Evolutionary conservation across 2,888 invertebrate species (phyloP).

Genomic region (Conistra vaccinii): DNA sequence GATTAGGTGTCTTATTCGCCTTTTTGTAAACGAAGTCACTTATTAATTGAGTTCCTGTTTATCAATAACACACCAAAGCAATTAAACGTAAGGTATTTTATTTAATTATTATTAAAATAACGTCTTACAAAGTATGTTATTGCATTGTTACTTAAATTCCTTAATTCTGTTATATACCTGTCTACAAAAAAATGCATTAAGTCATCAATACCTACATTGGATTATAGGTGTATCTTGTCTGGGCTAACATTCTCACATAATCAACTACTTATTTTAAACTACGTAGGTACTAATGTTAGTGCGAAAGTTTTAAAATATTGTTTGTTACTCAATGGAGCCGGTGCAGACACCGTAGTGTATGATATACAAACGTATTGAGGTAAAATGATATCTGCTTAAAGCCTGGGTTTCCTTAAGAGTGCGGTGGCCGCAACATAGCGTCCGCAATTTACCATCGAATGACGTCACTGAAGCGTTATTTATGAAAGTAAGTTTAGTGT

Average conservation of each 20-base stretch:
- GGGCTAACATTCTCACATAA: slow-evolving; percentile 1
- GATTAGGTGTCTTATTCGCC: slow-evolving; percentile 42
- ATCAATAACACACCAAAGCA: slow-evolving; percentile 77
- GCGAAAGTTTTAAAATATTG: slow-evolving; percentile 6
- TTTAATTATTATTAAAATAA: slow-evolving; percentile 67
- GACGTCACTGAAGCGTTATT: slow-evolving; percentile 1
- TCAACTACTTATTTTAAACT: slow-evolving; percentile 4
- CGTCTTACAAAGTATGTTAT: slow-evolving; percentile 61
- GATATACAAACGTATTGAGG: slow-evolving; percentile 7
- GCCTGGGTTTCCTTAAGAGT: neutral
- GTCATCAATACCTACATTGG: slow-evolving; percentile 3
- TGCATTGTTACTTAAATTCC: slow-evolving; percentile 67
- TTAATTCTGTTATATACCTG: slow-evolving; percentile 53
- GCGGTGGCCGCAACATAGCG: neutral
- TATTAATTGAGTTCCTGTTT: slow-evolving; percentile 65
- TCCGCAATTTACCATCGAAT: neutral
- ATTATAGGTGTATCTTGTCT: slow-evolving; percentile 11
- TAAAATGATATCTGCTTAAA: slow-evolving; percentile 2
- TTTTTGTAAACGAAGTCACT: slow-evolving; percentile 47
- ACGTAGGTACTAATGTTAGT: neutral
- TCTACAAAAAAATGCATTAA: slow-evolving; percentile 31
- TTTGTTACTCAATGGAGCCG: neutral
- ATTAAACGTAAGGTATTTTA: slow-evolving; percentile 74
- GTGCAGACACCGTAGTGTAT: neutral
- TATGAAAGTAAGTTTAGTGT: neutral